Base-by-base conservation (phyloP, 2,113 vertebrate species). In the Stigmatopora nigra region DNA sequence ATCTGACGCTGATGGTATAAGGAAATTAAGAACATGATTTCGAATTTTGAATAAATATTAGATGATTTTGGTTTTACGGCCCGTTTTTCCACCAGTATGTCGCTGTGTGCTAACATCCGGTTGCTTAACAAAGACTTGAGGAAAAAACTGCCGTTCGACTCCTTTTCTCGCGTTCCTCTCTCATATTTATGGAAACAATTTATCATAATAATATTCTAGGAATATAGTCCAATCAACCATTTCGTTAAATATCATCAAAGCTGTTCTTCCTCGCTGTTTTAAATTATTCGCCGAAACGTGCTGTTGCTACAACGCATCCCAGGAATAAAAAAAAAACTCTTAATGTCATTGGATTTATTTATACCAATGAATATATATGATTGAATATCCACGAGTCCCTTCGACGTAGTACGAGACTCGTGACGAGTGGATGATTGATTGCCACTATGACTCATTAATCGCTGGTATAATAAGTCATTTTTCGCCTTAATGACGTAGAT, bases 51-150 rank as follows among this genome's bases (percentile, higher is more conserved):
- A 4, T 61, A 13, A 22, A 2, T 15, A 12, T 14, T 5, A 22
- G n/a, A 46, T 9, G 38, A 12, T 41, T 36, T 67, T 77, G 67
- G 68, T 66, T 61, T 14, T 17, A 67, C 64, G 69, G 76, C 55
- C 53, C 5, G 14, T 31, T 6, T 79, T 59, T 31, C 51, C 59
- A 74, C 52, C 71, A 63, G 73, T 73, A 79, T 81, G 78, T 81
- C 73, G 78, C 69, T 70, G 65, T 63, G 59, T 51, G 48, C 68
- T 61, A 65, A 82, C 86, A 75, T 85, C 84, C 84, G 82, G 82
- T 84, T 66, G 78, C 57, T 55, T 77, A 85, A 88, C 86, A 88
- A 86, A 88, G 84, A 80, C 75, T 74, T 61, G 61, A 49, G 77
- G 69, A 78, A 78, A 31, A 81, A 76, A 64, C 73, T 68, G 65